phyloP scores from a whole-genome alignment of 2,888 invertebrate genomes.

The Stenodera caucasica region DNA sequence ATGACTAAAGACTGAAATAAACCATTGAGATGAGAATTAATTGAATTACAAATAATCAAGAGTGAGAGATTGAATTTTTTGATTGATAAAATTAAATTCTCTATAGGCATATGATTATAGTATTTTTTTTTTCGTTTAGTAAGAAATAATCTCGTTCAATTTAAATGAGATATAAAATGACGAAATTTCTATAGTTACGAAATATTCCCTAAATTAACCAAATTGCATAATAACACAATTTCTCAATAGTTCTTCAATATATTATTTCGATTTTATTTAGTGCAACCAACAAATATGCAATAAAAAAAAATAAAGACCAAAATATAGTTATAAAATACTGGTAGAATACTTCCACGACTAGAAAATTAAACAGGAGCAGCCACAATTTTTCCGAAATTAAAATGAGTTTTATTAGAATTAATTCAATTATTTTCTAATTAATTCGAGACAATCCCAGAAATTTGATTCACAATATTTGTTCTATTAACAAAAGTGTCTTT shows the following conservation, averaged over 20 bases:
- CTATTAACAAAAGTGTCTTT: too few relatives aligned
- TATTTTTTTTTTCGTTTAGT: conserved; percentile 34
- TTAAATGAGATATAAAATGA: background rate
- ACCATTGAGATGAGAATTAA: background rate
- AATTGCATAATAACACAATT: background rate
- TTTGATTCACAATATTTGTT: too few relatives aligned
- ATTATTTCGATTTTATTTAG: too few relatives aligned
- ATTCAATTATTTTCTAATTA: background rate
- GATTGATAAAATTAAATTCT: background rate
- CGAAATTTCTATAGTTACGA: background rate
- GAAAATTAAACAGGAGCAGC: background rate
- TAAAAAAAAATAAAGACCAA: background rate
- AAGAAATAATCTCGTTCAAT: conserved; percentile 39
- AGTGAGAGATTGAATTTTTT: background rate
- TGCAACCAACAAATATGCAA: background rate
- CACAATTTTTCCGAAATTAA: background rate
- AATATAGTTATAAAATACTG: background rate
- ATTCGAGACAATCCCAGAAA: background rate
- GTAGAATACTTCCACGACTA: background rate
- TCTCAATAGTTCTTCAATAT: background rate
- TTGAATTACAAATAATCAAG: background rate
- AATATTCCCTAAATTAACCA: background rate
- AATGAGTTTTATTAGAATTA: background rate
- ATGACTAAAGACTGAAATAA: background rate
- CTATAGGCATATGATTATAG: conserved; percentile 36